Evolutionary conservation across 2,113 vertebrate genomes (phyloP).

Genomic region (Arenaria interpres): DNA sequence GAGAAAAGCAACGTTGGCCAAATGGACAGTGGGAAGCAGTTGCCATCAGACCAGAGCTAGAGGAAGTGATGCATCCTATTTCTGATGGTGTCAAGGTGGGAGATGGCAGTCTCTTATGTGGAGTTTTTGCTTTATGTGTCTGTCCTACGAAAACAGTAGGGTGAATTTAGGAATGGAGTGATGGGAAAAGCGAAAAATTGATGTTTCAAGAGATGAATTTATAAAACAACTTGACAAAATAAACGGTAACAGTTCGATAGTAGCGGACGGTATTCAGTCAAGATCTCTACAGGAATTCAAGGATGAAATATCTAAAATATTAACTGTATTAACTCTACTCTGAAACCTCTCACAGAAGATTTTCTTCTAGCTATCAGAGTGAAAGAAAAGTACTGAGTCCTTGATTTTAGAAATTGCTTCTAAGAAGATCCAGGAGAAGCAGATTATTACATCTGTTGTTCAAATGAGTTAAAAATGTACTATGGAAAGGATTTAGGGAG

Average conservation of each 20-base stretch:
- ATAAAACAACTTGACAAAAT: background rate
- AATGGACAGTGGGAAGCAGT: background rate
- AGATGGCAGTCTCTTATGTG: background rate
- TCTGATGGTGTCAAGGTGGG: background rate
- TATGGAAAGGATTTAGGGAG: background rate
- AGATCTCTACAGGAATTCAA: conserved; percentile 14
- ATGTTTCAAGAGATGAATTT: background rate
- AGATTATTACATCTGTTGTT: background rate
- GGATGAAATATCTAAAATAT: conserved; percentile 41
- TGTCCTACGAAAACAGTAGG: background rate
- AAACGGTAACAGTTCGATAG: background rate
- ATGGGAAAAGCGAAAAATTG: background rate
- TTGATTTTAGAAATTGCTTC: background rate
- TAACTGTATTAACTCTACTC: conserved; percentile 31
- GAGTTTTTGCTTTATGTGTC: background rate
- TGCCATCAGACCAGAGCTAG: background rate
- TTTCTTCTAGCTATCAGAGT: background rate
- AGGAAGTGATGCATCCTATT: background rate
- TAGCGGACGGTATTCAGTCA: background rate
- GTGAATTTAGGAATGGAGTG: background rate
- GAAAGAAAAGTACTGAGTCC: background rate
- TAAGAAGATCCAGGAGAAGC: background rate
- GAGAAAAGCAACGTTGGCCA: background rate
- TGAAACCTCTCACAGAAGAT: background rate
- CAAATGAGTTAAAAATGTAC: background rate